phyloP scores from a whole-genome alignment of 2,797 vertebrate species.

The Parambassis ranga region DNA sequence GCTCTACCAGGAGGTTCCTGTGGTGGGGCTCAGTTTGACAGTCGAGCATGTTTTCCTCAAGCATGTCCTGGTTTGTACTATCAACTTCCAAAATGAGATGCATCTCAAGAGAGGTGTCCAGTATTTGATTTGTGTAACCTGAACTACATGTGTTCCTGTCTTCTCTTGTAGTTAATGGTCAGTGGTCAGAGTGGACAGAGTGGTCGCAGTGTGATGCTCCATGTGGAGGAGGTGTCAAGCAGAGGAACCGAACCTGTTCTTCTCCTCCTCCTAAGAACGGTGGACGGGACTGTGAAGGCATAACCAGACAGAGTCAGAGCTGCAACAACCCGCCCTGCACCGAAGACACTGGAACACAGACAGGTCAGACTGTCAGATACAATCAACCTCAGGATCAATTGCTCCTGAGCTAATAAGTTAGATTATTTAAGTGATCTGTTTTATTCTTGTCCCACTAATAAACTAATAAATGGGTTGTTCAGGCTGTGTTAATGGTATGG shows the following conservation, averaged over 20 bases:
- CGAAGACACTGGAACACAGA: slow-evolving; percentile 58
- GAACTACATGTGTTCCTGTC: not conserved
- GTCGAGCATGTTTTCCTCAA: slow-evolving; percentile 84
- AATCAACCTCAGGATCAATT: not conserved
- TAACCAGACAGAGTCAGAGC: slow-evolving; percentile 79
- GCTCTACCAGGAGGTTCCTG: slow-evolving; percentile 81
- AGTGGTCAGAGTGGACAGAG: slow-evolving; percentile 84
- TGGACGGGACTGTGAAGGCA: slow-evolving; percentile 81
- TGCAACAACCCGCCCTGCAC: slow-evolving; percentile 84
- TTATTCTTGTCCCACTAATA: not conserved
- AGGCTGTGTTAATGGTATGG: slow-evolving; percentile 80
- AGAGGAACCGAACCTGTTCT: slow-evolving; percentile 81
- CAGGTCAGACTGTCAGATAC: slow-evolving; percentile 44
- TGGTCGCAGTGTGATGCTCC: slow-evolving; percentile 84
- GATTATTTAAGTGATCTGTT: not conserved
- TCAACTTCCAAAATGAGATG: not conserved
- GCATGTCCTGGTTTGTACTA: slow-evolving; percentile 85
- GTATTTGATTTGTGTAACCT: not conserved
- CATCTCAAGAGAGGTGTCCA: not conserved
- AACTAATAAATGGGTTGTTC: not conserved
- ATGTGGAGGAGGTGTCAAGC: slow-evolving; percentile 84
- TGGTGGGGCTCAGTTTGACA: slow-evolving; percentile 75
- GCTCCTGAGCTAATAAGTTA: not conserved
- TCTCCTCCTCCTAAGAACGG: slow-evolving; percentile 88
- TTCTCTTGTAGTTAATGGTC: slow-evolving; percentile 76